These are phyloP conservation scores for Falco naumanni DNA, from an alignment of 2,797 vertebrate genomes.

Conservation along the genomic window DNA sequence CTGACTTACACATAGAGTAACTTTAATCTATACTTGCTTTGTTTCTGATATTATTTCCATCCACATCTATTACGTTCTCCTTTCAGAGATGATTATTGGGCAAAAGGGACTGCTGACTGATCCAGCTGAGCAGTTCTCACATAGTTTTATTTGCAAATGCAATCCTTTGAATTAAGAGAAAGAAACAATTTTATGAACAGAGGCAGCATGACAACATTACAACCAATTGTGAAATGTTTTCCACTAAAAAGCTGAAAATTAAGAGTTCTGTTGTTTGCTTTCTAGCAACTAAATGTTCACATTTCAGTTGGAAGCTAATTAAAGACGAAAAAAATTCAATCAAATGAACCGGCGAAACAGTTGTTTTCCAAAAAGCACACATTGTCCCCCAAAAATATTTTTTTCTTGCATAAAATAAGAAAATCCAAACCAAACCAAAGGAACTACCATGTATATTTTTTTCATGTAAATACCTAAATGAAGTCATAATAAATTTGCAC, in stretches of 20 bases:
- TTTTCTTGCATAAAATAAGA: neutral
- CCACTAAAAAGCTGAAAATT: constrained; percentile 49
- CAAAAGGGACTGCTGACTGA: neutral
- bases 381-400: neutral
- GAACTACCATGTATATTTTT: neutral
- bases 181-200: constrained; percentile 35
- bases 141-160: constrained; percentile 30
- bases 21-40: neutral
- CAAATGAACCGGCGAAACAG: neutral
- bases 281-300: constrained; percentile 33
- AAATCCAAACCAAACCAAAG: neutral
- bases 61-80: neutral
- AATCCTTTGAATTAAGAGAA: constrained; percentile 33
- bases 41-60: neutral
- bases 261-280: constrained; percentile 38
- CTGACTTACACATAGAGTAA: neutral
- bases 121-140: neutral
- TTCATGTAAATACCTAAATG: neutral
- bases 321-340: neutral
- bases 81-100: neutral
- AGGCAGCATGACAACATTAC: constrained; percentile 26
- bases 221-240: constrained; percentile 36
- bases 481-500: neutral
- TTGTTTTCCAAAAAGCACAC: neutral
- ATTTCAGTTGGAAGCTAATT: constrained; percentile 41